Conservation (phyloP, 2,797 vertebrate species). For the Amblyopsis hoosieri region DNA sequence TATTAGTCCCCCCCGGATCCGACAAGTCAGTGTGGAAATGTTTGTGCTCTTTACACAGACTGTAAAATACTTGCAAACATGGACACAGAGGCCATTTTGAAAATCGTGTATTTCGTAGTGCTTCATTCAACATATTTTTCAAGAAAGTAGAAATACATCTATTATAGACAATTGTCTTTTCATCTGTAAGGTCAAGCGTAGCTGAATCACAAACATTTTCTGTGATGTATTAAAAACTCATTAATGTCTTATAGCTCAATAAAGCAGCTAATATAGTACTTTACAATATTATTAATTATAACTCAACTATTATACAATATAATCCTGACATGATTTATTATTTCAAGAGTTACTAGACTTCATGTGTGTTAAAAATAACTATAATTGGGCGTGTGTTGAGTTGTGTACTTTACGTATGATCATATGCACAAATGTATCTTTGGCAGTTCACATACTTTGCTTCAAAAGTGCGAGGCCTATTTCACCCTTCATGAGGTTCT, state of each 20-base stretch:
- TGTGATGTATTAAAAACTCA: constrained; percentile 51
- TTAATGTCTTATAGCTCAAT: constrained; percentile 35
- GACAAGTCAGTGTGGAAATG: constrained; percentile 18
- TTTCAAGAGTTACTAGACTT: constrained; percentile 27
- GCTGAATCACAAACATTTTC: constrained; percentile 51
- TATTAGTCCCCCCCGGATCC: constrained; percentile 13
- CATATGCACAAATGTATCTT: constrained; percentile 58
- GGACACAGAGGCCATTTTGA: constrained; percentile 4
- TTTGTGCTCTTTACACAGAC: constrained; percentile 32
- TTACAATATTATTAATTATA: constrained; percentile 41
- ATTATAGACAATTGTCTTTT: constrained; percentile 53
- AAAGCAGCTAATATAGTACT: constrained; percentile 48
- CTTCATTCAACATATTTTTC: constrained; percentile 40
- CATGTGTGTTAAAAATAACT: constrained; percentile 33
- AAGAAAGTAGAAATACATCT: constrained; percentile 49
- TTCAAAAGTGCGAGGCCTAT: constrained; percentile 51
- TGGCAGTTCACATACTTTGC: constrained; percentile 62
- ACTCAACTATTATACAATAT: constrained; percentile 48
- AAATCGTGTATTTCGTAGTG: constrained; percentile 22
- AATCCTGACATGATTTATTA: constrained; percentile 31
- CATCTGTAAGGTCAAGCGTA: constrained; percentile 35
- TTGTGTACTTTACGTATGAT: constrained; percentile 25
- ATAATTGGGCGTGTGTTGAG: constrained; percentile 26
- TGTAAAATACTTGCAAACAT: constrained; percentile 16
- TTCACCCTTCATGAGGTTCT: constrained; percentile 30